phyloP scores from a whole-genome alignment of 1,140 invertebrate genomes.

The Melanaphis sacchari region DNA sequence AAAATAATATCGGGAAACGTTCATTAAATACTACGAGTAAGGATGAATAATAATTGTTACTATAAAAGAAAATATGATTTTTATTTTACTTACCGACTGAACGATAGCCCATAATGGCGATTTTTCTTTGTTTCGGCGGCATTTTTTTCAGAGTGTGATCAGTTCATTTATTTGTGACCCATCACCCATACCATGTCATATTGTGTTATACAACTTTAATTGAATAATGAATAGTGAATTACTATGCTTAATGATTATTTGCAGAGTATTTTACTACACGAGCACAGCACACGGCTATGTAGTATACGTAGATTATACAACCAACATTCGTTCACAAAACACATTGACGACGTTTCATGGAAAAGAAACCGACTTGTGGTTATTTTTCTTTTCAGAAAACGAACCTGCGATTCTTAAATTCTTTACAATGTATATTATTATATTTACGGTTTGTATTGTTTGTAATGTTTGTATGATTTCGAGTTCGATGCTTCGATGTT shows the following conservation, averaged over 20 bases:
- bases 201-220: neutral
- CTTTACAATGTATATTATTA: neutral
- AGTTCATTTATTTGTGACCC: neutral
- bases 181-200: neutral
- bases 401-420: neutral
- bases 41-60: neutral
- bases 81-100: constrained; percentile 81
- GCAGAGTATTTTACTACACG: too few relatives aligned
- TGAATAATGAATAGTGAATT: neutral
- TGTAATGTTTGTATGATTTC: too few relatives aligned
- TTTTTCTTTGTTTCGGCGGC: constrained; percentile 91
- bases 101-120: constrained; percentile 96
- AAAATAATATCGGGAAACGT: neutral
- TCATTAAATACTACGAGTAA: neutral
- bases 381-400: neutral
- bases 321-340: neutral
- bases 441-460: too few relatives aligned
- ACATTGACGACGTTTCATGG: neutral
- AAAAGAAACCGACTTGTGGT: neutral
- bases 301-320: neutral
- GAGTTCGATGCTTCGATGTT: too few relatives aligned
- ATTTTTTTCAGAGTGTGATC: constrained; percentile 63
- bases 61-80: neutral
- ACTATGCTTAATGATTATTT: neutral
- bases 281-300: too few relatives aligned